These are phyloP conservation scores for Rhamphomyia laevipes DNA, from an alignment of 2,888 invertebrate genomes.

Conservation along the genomic window DNA sequence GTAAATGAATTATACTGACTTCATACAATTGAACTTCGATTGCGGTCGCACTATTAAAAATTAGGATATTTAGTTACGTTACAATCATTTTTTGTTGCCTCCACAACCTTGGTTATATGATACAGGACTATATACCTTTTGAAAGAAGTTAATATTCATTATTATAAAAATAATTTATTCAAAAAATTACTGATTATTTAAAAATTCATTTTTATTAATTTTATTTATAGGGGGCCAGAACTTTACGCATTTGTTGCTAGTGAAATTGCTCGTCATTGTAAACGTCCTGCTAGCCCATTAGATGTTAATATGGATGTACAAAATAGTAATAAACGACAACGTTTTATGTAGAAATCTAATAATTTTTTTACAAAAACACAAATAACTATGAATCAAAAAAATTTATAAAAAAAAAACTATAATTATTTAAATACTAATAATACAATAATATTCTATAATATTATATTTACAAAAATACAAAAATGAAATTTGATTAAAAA, in stretches of 20 bases:
- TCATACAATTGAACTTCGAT: no score
- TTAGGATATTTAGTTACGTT: no score
- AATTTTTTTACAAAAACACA: neutral
- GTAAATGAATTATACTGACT: no score
- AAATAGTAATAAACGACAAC: slow-evolving; percentile 54
- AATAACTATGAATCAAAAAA: neutral
- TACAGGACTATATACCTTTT: neutral
- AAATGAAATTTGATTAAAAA: no score
- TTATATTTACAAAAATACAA: no score
- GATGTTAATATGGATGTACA: slow-evolving; percentile 70
- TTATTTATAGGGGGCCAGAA: slow-evolving; percentile 39
- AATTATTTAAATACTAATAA: neutral
- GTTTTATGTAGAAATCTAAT: slow-evolving; percentile 45
- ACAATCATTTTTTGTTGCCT: no score
- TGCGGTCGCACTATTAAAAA: no score
- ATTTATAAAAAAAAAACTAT: neutral
- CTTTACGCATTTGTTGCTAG: slow-evolving; percentile 60
- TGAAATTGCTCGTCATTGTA: slow-evolving; percentile 62
- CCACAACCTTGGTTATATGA: neutral
- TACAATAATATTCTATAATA: neutral
- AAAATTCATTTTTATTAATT: neutral
- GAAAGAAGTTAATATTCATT: neutral
- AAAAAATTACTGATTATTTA: neutral
- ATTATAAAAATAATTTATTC: neutral
- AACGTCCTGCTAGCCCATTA: slow-evolving; percentile 53